Base-by-base conservation (phyloP, 2,797 vertebrate genomes). In the Vultur gryphus region DNA sequence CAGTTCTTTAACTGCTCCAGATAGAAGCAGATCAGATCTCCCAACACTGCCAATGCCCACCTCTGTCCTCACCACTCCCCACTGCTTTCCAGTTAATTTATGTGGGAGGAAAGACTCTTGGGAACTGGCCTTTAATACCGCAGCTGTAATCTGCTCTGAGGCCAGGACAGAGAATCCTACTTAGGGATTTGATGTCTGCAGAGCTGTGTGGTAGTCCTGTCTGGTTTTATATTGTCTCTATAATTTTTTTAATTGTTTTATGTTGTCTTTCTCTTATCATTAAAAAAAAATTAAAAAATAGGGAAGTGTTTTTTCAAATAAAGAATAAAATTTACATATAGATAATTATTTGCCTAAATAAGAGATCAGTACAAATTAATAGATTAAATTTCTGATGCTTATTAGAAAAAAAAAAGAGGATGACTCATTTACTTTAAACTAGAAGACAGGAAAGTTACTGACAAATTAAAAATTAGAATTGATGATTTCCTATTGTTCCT, bases 121-220 rank as follows among this genome's bases (percentile, higher is more conserved):
- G 91, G 93, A 94, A 49, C 80, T 64, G 57, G 48, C 66, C 80
- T 93, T 82, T 95, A 87, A 94, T 94, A 90, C 54, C 4, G 3
- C 44, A 84, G 67, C 88, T 95, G 72, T 93, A 97, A 89, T 90
- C 93, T 84, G 57, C 86, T 94, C 86, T 67, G 85, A 78, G 80
- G 73, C 85, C 52, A 79, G 83, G 43, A 73, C 49, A 71, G 44
- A 70, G 77, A 94, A 86, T 85, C 31, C 54, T 80, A 3, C 91
- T 52, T 43, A 43, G 75, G 48, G 79, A 92, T 90, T 79, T 90
- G 78, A 77, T 35, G 49, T 59, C 75, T 92, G 78, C 67, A 75
- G 71, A 83, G 57, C 61, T 69, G 46, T 41, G 44, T 44, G 16
- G 12, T 51, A 84, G 83, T 76, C 41, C 41, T 76, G 46, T 37